These are phyloP conservation scores for Galagoides demidoff DNA, from an alignment of 2,797 vertebrate species.

Conservation along the genomic window DNA sequence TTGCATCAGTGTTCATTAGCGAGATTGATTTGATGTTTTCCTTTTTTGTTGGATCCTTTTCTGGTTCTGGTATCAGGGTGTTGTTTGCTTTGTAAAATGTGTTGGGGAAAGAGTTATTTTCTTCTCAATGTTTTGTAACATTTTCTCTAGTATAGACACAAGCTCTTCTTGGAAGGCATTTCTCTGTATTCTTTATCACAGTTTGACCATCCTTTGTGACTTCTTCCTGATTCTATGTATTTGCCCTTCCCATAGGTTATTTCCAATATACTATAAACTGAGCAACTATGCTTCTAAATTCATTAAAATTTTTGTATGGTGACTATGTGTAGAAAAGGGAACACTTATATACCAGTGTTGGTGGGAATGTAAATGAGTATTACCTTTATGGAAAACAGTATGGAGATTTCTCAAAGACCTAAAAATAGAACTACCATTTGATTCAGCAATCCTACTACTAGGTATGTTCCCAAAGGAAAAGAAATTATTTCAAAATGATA, in stretches of 20 bases:
- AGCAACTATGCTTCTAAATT: not conserved
- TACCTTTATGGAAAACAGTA: not conserved
- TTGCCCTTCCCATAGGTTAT: not conserved
- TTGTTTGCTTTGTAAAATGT: no score
- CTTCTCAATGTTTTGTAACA: no score
- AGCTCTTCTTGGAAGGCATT: not conserved
- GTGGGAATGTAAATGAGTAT: not conserved
- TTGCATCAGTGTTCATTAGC: no score
- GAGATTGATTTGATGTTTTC: no score
- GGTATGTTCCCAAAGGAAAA: not conserved
- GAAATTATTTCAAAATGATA: not conserved
- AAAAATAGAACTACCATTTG: not conserved
- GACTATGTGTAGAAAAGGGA: not conserved
- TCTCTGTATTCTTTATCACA: not conserved
- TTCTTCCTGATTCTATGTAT: not conserved
- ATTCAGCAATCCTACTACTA: not conserved
- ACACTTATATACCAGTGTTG: not conserved
- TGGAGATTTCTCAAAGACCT: not conserved
- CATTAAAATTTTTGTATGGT: slow-evolving; percentile 17
- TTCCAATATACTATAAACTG: not conserved
- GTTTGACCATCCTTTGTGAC: not conserved
- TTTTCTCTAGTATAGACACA: no score
- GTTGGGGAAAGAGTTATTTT: no score
- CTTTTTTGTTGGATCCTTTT: no score
- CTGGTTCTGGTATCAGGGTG: no score